Evolutionary conservation across 2,113 vertebrate species (phyloP).

Genomic region (Pheucticus melanocephalus): DNA sequence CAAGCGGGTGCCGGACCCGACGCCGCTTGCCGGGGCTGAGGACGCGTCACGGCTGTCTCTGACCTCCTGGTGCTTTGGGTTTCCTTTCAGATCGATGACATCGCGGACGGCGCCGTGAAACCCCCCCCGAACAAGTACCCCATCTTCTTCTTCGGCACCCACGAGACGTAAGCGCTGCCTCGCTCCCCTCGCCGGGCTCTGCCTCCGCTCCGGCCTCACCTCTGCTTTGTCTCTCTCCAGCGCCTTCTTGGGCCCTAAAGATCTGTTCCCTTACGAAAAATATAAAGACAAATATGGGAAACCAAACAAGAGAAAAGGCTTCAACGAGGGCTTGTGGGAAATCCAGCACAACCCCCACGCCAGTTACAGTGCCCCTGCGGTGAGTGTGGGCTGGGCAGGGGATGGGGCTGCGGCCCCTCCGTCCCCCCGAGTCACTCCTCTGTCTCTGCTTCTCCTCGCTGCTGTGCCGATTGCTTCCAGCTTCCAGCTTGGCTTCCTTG

Average conservation of each 20-base stretch:
- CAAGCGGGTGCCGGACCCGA: neutral
- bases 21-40: slow-evolving; percentile 1
- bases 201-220: neutral
- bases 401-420: neutral
- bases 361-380: slow-evolving; percentile 90
- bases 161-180: slow-evolving; percentile 88
- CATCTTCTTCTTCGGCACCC: slow-evolving; percentile 98
- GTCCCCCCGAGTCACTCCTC: neutral
- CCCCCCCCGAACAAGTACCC: slow-evolving; percentile 96
- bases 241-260: slow-evolving; percentile 94
- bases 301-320: slow-evolving; percentile 98
- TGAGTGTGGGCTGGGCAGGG: slow-evolving; percentile 73
- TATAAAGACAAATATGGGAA: slow-evolving; percentile 94
- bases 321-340: slow-evolving; percentile 98
- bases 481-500: neutral
- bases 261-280: slow-evolving; percentile 95
- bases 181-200: neutral
- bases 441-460: slow-evolving; percentile 19
- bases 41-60: slow-evolving; percentile 8
- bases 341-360: slow-evolving; percentile 98
- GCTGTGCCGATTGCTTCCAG: neutral
- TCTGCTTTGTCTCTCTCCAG: slow-evolving; percentile 69
- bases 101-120: slow-evolving; percentile 95
- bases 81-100: slow-evolving; percentile 90
- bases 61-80: slow-evolving; percentile 14